Base-by-base conservation (phyloP, 1,140 invertebrate genomes). In the Matsumurasca onukii region DNA sequence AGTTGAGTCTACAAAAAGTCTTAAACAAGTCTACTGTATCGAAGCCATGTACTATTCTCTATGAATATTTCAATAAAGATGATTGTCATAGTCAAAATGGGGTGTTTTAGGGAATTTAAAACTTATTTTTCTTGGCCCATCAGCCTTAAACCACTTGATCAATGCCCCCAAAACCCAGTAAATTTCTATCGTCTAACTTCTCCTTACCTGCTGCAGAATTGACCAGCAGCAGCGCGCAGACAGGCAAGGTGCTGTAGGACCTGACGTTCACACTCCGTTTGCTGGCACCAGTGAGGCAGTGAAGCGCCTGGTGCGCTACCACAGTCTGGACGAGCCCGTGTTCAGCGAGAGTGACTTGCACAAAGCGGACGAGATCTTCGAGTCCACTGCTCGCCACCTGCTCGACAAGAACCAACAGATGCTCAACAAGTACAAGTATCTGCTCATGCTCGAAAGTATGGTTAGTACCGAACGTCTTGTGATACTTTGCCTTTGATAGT, bases 401-500 rank as follows among this genome's bases (percentile, higher is more conserved):
- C 80, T 93, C 15, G 85, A 87, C 67, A 93, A 92, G 80, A 91
- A 89, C 75, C 82, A 85, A 17, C 81, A 83, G 52, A 88, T 95
- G 84, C 85, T 88, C 71, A 87, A 89, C 73, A 94, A 92, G 79
- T 94, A 92, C 77, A 85, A 88, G 59, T 86, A 87, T 75, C 81
- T 94, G 17, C 78, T 94, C n/a, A 78, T 93, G 55, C 91, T 92
- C 79, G 91, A 94, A 73, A 93, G 91, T 74, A 92, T 90, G 87
- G 91, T 94, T 81, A 82, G 84, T 79, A 39, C n/a, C n/a, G n/a
- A n/a, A n/a, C n/a, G n/a, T n/a, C n/a, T n/a, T n/a, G n/a, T n/a
- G n/a, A n/a, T n/a, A n/a, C n/a, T n/a, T n/a, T n/a, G n/a, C n/a
- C n/a, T n/a, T n/a, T n/a, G n/a, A n/a, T n/a, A n/a, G n/a, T n/a